Base-by-base conservation (phyloP, 1,140 invertebrate species). In the Pseudobourletiella spinata region DNA sequence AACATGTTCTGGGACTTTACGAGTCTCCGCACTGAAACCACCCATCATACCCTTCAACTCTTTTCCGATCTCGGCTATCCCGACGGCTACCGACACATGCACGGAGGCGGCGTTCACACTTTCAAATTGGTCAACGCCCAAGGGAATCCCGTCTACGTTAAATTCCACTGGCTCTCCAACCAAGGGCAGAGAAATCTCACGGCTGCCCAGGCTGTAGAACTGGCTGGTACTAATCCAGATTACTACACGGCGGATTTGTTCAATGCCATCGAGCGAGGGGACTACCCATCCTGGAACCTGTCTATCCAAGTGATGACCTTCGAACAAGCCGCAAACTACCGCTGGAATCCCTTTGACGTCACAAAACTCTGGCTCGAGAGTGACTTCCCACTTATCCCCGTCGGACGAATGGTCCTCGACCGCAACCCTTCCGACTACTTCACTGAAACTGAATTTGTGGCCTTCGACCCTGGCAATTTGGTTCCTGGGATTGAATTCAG, bases 241-340 rank as follows among this genome's bases (percentile, higher is more conserved):
- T 89, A 86, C 71, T 76, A 80, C 29, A 82, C 80, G 2, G 2
- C 18, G 32, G 86, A 89, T 73, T 75, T 90, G 14, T 89, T 84
- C 73, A 87, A 86, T 74, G 79, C 83, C 52, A 90, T 90, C 66
- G 81, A 77, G 29, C 76, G 73, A 30, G 82, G 82, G 42, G 76
- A 88, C 52, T 86, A 77, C 72, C 88, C 88, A 1, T 80, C 80
- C 1, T 90, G 85, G 84, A 78, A 76, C 18, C 73, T 83, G 22
- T 78, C 78, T 62, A 75, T 84, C 55, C 81, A 83, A 75, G 72
- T 81, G 14, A 89, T 89, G 86, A 86, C 85, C 24, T 79, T 78
- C 65, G 78, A 80, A 16, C 78, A 90, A 72, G 86, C 85, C 8
- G 83, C 87, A 64, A 83, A 76, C 26, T 85, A 55, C 2, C 32